Conservation (phyloP, 2,797 vertebrate genomes). For the Oreochromis grahami region DNA sequence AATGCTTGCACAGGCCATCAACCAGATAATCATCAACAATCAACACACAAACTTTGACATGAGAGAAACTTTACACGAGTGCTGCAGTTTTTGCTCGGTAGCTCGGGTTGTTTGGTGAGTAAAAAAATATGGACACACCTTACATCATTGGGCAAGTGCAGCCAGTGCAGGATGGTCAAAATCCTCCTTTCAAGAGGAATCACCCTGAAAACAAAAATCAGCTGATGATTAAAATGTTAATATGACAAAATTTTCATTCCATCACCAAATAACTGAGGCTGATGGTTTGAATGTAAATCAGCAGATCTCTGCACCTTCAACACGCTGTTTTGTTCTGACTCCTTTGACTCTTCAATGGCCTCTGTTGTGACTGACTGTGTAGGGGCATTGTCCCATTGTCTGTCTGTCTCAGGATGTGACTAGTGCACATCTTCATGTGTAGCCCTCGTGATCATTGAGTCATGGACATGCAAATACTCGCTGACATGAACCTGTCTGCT, state of each 20-base stretch:
- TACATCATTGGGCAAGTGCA: slow-evolving; percentile 85
- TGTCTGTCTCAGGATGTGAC: background rate
- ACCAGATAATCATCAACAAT: accelerated
- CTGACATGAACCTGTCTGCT: background rate
- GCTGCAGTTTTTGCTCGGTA: background rate
- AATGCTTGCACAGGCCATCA: accelerated
- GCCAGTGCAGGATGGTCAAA: slow-evolving; percentile 90
- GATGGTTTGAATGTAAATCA: background rate
- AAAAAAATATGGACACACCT: slow-evolving; percentile 66
- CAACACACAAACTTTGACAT: background rate
- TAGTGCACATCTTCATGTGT: background rate
- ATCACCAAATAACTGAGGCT: accelerated
- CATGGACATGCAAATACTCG: background rate
- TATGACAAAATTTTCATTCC: accelerated
- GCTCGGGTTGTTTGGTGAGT: background rate
- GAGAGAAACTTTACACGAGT: accelerated
- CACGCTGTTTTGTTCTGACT: background rate
- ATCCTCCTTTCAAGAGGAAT: slow-evolving; percentile 92
- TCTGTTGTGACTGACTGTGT: slow-evolving; percentile 12
- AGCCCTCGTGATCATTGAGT: slow-evolving; percentile 34
- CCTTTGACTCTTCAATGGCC: background rate
- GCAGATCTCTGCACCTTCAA: background rate
- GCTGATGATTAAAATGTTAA: background rate
- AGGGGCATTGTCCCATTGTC: slow-evolving; percentile 37
- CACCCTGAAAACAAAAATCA: slow-evolving; percentile 70